Evolutionary conservation across 1,140 invertebrate genomes (phyloP), one percentile per base, ranked within the genome.

Genomic region (Drosophila sechellia): DNA sequence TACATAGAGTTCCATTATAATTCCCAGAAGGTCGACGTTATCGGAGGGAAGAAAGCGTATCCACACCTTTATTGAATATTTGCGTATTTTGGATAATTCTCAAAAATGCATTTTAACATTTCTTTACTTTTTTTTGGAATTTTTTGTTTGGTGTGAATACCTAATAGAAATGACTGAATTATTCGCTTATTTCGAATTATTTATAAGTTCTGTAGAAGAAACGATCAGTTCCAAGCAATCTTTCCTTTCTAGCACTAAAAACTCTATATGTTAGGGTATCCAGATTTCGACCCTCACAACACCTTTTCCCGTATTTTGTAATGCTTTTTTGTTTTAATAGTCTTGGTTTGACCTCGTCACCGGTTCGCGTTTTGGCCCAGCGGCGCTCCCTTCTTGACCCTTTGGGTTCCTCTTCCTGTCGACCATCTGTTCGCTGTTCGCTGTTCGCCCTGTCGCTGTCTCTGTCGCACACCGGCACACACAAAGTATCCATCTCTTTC

Each of bases 291-390:
- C 43, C 12, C 3, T 10, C 5, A 5, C 4, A 11, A 0, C 0
- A 5, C n/a, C 34, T 48, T 27, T 5, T 27, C 59, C 31, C 60
- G 39, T 65, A 65, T 52, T 50, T 68, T 68, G 64, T 68, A 43
- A 64, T 60, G 49, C 20, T 69, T 54, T 77, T 81, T 55, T 77
- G 70, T 87, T 79, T 86, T 86, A 87, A 89, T 89, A 77, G 84
- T 74, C 79, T 89, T 87, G 73, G 84, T 76, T 87, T 87, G 84
- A 87, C 84, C 84, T 79, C 84, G 84, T 86, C 83, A 89, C 73
- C 78, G 79, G 79, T 70, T 85, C 77, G 77, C 57, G 76, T 79
- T 79, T 78, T 54, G 43, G 65, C 65, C 35, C 65, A 49, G 15
- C 61, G 53, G 50, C 63, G 54, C 52, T 71, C 56, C 45, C 56